These are phyloP conservation scores for Sarcophaga rosellei DNA, from an alignment of 2,888 invertebrate species.

Conservation along the genomic window DNA sequence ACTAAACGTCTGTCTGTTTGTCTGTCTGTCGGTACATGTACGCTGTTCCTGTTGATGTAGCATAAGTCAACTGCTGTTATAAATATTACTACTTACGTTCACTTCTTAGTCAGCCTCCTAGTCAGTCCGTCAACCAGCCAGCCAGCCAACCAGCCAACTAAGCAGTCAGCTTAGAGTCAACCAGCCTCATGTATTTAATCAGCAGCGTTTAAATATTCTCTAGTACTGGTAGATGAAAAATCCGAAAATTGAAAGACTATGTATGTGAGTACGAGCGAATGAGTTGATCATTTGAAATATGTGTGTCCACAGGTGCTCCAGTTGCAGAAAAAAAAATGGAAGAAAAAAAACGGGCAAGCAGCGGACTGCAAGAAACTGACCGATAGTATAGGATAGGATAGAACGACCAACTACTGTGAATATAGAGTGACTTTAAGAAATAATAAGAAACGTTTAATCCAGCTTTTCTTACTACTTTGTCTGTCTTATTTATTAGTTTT, in stretches of 20 bases:
- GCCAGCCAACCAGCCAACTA: slow-evolving; percentile 10
- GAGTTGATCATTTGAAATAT: slow-evolving; percentile 22
- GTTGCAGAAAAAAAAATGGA: slow-evolving; percentile 32
- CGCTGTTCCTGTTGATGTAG: too few species aligned
- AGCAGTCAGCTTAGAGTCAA: not conserved
- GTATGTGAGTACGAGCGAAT: slow-evolving; percentile 26
- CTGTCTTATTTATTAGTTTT: slow-evolving; percentile 57
- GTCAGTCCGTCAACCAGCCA: slow-evolving; percentile 42
- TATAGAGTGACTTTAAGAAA: slow-evolving; percentile 54
- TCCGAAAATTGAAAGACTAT: slow-evolving; percentile 33
- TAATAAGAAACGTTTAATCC: slow-evolving; percentile 53
- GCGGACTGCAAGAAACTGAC: slow-evolving; percentile 20
- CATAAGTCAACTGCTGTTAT: not conserved
- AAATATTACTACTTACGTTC: slow-evolving; percentile 56
- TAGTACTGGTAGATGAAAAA: slow-evolving; percentile 13
- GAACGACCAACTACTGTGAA: slow-evolving; percentile 58
- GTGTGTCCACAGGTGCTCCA: slow-evolving; percentile 62
- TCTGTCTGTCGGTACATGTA: not conserved
- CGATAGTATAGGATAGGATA: slow-evolving; percentile 25
- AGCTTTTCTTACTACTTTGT: slow-evolving; percentile 40
- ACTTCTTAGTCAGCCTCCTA: slow-evolving; percentile 48
- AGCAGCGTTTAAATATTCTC: not conserved
- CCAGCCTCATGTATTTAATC: slow-evolving; percentile 14
- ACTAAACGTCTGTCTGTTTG: slow-evolving; percentile 2
- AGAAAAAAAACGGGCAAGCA: not conserved